Evolutionary conservation across 2,888 invertebrate species (phyloP), one percentile per base, ranked within the genome.

Genomic region (Oxyscelio sp.): DNA sequence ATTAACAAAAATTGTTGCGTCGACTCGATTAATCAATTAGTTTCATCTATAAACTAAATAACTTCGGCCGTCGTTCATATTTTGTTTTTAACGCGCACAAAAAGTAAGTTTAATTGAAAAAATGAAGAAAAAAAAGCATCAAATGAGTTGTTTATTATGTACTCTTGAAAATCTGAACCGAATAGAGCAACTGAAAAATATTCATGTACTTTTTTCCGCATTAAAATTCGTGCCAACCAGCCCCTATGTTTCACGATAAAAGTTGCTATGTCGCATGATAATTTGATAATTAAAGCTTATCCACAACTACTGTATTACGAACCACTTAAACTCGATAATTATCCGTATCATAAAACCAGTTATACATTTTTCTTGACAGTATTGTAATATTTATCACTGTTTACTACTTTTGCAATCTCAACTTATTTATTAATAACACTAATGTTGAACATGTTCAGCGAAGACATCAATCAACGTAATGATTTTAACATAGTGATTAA

Each of bases 211-310:
- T 34, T 9, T 34, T 34, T 9, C 6, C 11, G 11, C 34, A 34
- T 34, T 34, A 40, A 40, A 40, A 40, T 40, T 40, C 3, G n/a
- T n/a, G 40, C 40, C 40, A 40, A 40, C 40, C 40, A 40, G 40
- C n/a, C n/a, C 40, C 40, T 40, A 40, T 40, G 40, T 40, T n/a
- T n/a, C n/a, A n/a, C 40, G 40, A 40, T 63, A 54, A 59, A 63
- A 74, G 63, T 31, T 40, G n/a, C 74, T 45, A 45, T 52, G 31
- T 63, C 54, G 63, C 38, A 54, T 54, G 52, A 63, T 74, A 63
- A 74, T 74, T 74, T 74, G 63, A 63, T 63, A 63, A 74, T 74
- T 74, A 74, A 74, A 63, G 74, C 34, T 54, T 63, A 61, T 73
- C 43, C 40, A 19, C 59, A 4, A 54, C 61, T 74, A 74, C 74